phyloP scores from a whole-genome alignment of 53 echinoderm and acorn worm genomes.

The Henricia sp. region DNA sequence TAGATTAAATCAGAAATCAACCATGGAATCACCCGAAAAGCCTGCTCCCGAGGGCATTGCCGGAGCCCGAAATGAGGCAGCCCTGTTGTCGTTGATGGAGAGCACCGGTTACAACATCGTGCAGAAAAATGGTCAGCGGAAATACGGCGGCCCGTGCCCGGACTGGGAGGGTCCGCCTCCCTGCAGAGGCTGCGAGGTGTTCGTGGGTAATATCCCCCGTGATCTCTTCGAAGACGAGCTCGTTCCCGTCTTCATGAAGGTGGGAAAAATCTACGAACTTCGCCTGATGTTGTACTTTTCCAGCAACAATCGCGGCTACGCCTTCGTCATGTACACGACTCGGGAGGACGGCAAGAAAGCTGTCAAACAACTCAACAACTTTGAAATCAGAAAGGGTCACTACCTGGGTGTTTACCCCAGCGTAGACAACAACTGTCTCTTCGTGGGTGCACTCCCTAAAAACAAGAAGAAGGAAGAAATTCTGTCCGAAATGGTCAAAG shows the following conservation, averaged over 20 bases:
- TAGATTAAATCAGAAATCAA: background rate
- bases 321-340: conserved; percentile 93
- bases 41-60: conserved; percentile 74
- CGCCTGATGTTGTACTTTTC: conserved; percentile 97
- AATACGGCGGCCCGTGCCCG: conserved; percentile 95
- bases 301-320: conserved; percentile 96
- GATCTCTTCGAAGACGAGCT: conserved; percentile 98
- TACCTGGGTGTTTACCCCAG: conserved; percentile 95
- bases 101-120: conserved; percentile 92
- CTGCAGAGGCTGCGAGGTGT: conserved; percentile 94
- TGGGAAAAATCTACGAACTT: conserved; percentile 96
- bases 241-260: conserved; percentile 89
- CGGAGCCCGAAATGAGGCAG: conserved; percentile 94
- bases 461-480: conserved; percentile 96
- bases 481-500: conserved; percentile 89
- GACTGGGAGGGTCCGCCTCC: conserved; percentile 86
- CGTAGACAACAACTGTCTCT: conserved; percentile 97
- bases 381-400: conserved; percentile 90
- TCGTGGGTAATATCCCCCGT: conserved; percentile 96
- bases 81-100: conserved; percentile 90
- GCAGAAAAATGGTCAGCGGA: conserved; percentile 97
- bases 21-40: background rate
- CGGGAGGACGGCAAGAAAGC: conserved; percentile 94
- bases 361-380: conserved; percentile 95
- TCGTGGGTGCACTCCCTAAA: conserved; percentile 96